Percentiles rank a stretch among this genome's conserved stretches.
Conservation (phyloP, 2,113 vertebrate genomes). For the Muntiacus muntjak region DNA sequence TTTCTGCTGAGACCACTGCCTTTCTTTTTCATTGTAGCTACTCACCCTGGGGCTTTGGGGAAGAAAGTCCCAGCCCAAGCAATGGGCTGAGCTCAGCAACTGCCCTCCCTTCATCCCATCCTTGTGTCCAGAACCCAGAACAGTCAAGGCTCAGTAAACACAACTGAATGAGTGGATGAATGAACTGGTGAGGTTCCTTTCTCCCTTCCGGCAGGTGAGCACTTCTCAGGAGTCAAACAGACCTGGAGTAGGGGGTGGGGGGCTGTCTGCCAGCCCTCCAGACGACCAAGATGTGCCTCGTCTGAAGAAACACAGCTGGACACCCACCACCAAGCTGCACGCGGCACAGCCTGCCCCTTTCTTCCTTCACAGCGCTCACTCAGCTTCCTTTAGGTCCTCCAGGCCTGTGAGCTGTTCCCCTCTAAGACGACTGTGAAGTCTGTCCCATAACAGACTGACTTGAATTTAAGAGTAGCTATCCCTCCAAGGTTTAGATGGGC, state of each 20-base stretch:
- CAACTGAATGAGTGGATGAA: neutral
- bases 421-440: neutral
- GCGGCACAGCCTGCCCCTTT: rapidly evolving
- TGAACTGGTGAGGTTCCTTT: neutral
- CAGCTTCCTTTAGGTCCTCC: neutral
- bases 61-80: neutral
- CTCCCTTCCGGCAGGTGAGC: neutral
- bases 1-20: neutral
- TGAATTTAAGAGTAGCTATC: too few relatives aligned
- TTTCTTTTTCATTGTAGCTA: neutral
- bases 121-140: neutral
- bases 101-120: neutral
- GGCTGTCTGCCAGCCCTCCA: neutral
- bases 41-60: neutral
- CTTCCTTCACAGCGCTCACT: neutral
- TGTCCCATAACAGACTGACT: neutral
- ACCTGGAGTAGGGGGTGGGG: neutral
- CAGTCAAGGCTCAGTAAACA: neutral
- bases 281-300: rapidly evolving
- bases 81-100: neutral
- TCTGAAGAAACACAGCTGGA: neutral
- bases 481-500: neutral
- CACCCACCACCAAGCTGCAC: rapidly evolving
- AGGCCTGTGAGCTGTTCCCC: neutral
- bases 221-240: neutral